These are phyloP conservation scores for Abrostola triplasia DNA, from an alignment of 2,888 invertebrate species.

Conservation along the genomic window DNA sequence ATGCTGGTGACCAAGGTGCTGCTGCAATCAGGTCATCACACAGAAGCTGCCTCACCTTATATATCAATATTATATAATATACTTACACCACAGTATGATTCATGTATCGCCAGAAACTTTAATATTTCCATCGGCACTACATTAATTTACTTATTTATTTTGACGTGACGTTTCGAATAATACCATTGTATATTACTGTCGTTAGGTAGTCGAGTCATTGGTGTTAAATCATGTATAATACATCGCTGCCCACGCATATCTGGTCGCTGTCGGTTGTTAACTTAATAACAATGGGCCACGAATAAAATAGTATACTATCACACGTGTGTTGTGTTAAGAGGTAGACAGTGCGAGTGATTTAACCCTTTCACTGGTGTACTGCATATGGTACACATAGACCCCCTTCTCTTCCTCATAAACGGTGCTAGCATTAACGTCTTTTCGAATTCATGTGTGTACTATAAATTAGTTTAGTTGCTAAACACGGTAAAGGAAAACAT, in stretches of 20 bases:
- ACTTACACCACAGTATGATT: neutral
- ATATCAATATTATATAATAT: neutral
- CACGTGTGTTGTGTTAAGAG: too few species aligned
- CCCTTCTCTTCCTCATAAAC: too few species aligned
- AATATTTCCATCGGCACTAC: neutral
- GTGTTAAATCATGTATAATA: conserved; percentile 41
- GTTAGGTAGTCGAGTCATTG: conserved; percentile 20
- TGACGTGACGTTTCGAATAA: conserved; percentile 9
- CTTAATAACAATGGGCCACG: conserved; percentile 26
- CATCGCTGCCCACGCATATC: conserved; percentile 43
- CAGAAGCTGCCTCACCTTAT: neutral
- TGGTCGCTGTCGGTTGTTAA: conserved; percentile 30
- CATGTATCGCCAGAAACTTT: neutral
- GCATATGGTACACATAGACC: too few species aligned
- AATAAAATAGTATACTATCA: conserved; percentile 11
- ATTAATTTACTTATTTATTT: conserved; percentile 6
- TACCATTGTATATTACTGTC: conserved; percentile 8
- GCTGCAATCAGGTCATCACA: neutral
- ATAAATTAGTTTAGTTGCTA: too few species aligned
- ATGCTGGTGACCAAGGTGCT: too few species aligned
- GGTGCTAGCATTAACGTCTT: too few species aligned
- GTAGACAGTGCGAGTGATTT: too few species aligned
- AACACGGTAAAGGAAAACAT: too few species aligned
- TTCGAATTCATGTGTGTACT: too few species aligned
- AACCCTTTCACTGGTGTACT: too few species aligned